Percentiles rank a stretch among this genome's conserved stretches.
These are phyloP conservation scores for Phalloptychus januarius DNA, from an alignment of 2,797 vertebrate genomes.

Conservation along the genomic window DNA sequence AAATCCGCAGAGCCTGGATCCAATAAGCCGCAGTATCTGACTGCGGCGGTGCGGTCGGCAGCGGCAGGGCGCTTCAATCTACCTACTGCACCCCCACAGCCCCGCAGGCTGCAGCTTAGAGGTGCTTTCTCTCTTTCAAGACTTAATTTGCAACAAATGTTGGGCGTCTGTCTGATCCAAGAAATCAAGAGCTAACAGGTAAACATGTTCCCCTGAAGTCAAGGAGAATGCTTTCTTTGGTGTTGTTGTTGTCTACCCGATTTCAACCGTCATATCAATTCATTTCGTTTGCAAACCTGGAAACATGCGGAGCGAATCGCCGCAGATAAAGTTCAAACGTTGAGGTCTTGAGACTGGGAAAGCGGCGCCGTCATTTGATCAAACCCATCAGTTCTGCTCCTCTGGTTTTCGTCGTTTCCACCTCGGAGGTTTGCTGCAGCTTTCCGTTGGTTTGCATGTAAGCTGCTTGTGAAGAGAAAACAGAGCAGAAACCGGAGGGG, in stretches of 20 bases:
- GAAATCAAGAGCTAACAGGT: conserved; percentile 54
- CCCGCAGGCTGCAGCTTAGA: conserved; percentile 56
- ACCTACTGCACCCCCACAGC: conserved; percentile 80
- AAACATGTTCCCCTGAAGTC: conserved; percentile 40
- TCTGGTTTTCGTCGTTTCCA: conserved; percentile 70
- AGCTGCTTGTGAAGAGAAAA: conserved; percentile 43
- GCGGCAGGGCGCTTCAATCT: conserved; percentile 85
- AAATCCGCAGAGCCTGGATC: conserved; percentile 90
- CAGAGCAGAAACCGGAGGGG: conserved; percentile 62
- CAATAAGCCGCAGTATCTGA: conserved; percentile 90
- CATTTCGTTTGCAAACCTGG: conserved; percentile 31
- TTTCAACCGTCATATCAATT: conserved; percentile 41
- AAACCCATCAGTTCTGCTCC: conserved; percentile 67
- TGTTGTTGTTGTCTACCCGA: conserved; percentile 49
- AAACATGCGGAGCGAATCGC: conserved; percentile 12
- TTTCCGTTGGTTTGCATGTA: conserved; percentile 56
- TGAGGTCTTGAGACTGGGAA: conserved; percentile 3
- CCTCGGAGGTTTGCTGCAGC: conserved; percentile 50
- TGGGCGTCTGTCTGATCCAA: conserved; percentile 47
- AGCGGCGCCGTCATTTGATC: conserved; percentile 60
- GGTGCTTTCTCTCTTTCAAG: conserved; percentile 65
- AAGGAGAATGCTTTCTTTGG: conserved; percentile 3
- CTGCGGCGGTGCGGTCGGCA: conserved; percentile 90
- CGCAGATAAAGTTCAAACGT: conserved; percentile 58
- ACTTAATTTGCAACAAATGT: conserved; percentile 78